Evolutionary conservation across 2,888 invertebrate species (phyloP), one percentile per base, ranked within the genome.

Genomic region (Lepidocyrtinus sp.): DNA sequence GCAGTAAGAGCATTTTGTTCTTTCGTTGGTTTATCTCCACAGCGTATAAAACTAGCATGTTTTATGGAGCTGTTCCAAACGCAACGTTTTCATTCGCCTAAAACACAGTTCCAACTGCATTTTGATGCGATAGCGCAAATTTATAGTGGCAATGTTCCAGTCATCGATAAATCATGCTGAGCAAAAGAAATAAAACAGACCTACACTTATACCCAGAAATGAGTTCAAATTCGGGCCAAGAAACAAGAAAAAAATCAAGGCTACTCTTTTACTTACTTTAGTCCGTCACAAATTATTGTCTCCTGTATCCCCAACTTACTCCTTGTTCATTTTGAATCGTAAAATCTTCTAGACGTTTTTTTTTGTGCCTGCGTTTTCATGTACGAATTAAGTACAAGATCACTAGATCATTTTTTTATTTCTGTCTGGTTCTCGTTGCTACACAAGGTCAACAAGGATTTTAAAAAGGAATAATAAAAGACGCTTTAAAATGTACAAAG

Each of bases 91-190:
- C n/a, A n/a, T n/a, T n/a, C n/a, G 36, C 36, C 12, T 7, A 36
- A 12, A 36, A 36, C 36, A 36, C 36, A 36, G 36, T 36, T 36
- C 12, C 36, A 76, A 65, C 70, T 75, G 77, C 77, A 71, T 77
- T 77, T 77, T 65, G 71, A 77, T 64, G 71, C n/a, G 71, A 76
- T 72, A 72, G 72, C 72, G 70, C 77, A 77, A 71, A 77, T 77
- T 77, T 77, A 77, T 77, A 71, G 77, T 71, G 77, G 71, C 77
- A 77, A 63, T 71, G 77, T 77, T 77, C 71, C 77, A 77, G 71
- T 77, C 71, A 67, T 77, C 77, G 64, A 77, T 77, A 77, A 77
- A 77, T 77, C 77, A 77, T 76, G 76, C 50, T 36, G 36, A 36
- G 36, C 36, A 5, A 36, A 36, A 36, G 36, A 36, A 7, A 12